Evolutionary conservation across 2,113 vertebrate genomes (phyloP).

Genomic region (Piprites chloris): DNA sequence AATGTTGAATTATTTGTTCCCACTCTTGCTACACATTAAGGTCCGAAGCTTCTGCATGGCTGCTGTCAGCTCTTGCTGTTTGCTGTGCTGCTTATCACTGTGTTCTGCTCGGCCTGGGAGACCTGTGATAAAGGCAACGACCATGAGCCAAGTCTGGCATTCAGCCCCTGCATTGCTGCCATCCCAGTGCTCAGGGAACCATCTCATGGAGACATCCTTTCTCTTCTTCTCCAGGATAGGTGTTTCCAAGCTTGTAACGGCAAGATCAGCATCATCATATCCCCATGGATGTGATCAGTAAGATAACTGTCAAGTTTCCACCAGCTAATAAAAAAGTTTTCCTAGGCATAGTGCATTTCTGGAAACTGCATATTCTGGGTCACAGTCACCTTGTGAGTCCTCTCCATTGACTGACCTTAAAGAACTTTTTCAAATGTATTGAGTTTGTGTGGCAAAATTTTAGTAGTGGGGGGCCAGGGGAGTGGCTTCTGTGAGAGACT

Average conservation of each 20-base stretch:
- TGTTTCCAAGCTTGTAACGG: not conserved
- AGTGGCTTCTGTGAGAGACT: not conserved
- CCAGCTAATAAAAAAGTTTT: not conserved
- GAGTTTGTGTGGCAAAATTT: not conserved
- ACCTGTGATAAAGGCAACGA: not conserved
- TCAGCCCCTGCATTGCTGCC: not conserved
- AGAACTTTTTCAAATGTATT: not conserved
- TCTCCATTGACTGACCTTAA: not conserved
- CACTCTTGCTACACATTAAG: not conserved
- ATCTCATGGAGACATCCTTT: not conserved
- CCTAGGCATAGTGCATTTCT: not conserved
- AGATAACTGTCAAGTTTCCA: not conserved
- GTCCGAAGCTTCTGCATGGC: not conserved
- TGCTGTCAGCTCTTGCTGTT: not conserved
- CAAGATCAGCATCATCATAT: not conserved
- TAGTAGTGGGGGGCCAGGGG: not conserved
- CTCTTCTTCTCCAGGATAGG: not conserved
- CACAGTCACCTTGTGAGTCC: not conserved
- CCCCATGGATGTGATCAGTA: not conserved
- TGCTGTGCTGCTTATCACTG: not conserved
- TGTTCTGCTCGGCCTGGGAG: not conserved
- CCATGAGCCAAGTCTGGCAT: not conserved
- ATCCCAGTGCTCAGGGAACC: not conserved
- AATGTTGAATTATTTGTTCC: not conserved
- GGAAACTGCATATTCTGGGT: not conserved